Evolutionary conservation across 1,140 invertebrate genomes (phyloP).

Genomic region (Coelopa frigida): DNA sequence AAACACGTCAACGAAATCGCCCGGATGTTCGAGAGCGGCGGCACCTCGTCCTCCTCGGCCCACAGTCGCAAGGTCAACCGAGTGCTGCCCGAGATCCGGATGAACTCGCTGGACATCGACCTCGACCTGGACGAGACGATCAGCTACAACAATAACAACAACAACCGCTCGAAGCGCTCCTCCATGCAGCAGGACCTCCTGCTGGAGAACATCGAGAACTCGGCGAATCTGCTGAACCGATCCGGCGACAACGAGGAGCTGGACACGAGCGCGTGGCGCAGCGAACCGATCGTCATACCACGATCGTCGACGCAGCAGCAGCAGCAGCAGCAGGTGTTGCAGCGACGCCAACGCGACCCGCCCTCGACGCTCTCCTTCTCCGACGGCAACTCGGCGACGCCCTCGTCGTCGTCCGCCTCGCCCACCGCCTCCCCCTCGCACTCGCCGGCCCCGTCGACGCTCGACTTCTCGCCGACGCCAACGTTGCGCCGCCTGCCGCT

Average conservation of each 20-base stretch:
- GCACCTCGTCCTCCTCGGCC: too few species aligned
- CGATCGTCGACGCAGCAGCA: slow-evolving; percentile 10
- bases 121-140: too few species aligned
- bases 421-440: slow-evolving; percentile 11
- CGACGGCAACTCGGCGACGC: slow-evolving; percentile 31
- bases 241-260: slow-evolving; percentile 19
- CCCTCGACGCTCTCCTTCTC: slow-evolving; percentile 7
- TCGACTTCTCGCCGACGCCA: slow-evolving; percentile 22
- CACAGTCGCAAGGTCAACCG: slow-evolving; percentile 26
- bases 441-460: slow-evolving; percentile 22
- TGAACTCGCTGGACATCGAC: slow-evolving; percentile 10
- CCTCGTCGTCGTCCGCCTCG: slow-evolving; percentile 28
- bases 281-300: slow-evolving; percentile 2
- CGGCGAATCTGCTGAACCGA: slow-evolving; percentile 32
- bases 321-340: slow-evolving; percentile 11
- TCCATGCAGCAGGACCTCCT: slow-evolving; percentile 8
- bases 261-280: slow-evolving; percentile 9
- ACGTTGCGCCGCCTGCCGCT: slow-evolving; percentile 23
- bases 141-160: background rate
- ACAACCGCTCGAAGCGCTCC: background rate
- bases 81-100: slow-evolving; percentile 32
- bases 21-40: slow-evolving; percentile 35
- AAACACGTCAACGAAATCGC: slow-evolving; percentile 40
- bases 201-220: slow-evolving; percentile 33
- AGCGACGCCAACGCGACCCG: background rate